phyloP scores from a whole-genome alignment of 2,113 vertebrate genomes.

The Machaerirhynchus nigripectus region DNA sequence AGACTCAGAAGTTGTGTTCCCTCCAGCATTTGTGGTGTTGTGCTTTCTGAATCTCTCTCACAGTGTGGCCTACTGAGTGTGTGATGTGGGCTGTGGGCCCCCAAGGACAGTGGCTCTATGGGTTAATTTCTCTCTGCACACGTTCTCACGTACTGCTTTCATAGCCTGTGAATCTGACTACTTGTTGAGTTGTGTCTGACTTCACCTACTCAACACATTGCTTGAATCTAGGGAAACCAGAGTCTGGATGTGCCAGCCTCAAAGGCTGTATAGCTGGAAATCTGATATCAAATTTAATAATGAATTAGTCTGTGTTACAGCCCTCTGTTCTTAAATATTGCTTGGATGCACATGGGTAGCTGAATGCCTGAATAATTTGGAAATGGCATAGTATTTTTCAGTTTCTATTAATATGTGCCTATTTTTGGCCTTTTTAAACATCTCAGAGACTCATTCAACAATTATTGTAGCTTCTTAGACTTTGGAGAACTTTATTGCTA shows the following conservation, averaged over 20 bases:
- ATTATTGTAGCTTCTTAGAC: not conserved
- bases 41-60: not conserved
- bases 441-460: not conserved
- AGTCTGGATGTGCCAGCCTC: not conserved
- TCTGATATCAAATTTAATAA: not conserved
- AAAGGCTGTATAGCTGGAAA: not conserved
- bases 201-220: not conserved
- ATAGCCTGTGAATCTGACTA: not conserved
- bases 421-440: not conserved
- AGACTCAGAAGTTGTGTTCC: not conserved
- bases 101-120: accelerated
- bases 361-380: not conserved
- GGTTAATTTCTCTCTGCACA: not conserved
- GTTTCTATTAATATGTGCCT: not conserved
- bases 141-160: not conserved
- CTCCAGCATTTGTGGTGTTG: not conserved
- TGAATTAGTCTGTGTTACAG: not conserved
- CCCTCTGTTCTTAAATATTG: not conserved
- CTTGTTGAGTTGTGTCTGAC: not conserved
- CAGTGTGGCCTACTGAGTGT: not conserved
- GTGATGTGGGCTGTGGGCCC: not conserved
- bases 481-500: not conserved
- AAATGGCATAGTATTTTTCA: not conserved
- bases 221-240: not conserved
- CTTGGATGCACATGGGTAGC: not conserved